Base-by-base conservation (phyloP, 2,113 vertebrate species). In the Bujurquina vittata region DNA sequence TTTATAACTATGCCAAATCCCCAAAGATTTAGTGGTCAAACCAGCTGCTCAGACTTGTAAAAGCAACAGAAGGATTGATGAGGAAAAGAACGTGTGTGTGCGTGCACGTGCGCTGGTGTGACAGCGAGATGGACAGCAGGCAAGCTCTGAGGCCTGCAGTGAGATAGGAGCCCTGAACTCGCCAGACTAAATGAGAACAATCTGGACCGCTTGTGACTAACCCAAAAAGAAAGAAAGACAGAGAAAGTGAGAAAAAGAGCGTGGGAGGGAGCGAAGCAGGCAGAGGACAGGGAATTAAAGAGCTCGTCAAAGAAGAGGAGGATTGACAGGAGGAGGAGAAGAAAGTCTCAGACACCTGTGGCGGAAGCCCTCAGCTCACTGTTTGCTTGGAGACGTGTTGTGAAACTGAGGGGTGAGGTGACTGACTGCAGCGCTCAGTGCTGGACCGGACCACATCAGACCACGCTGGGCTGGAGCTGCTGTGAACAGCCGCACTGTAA, bases 41-140 rank as follows among this genome's bases (percentile, higher is more conserved):
- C 88, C 72, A 93, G 91, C 92, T 96, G 96, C 95, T 95, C 86
- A 61, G 82, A 90, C 94, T 92, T 93, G 93, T 90, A 91, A 92
- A 93, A 92, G 85, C 46, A 49, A 49, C 73, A 88, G 84, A 40
- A 80, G 84, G 85, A 91, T 59, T 89, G 90, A 91, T 86, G 90
- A 86, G 84, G 88, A 93, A 87, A 85, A 79, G 69, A 80, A 20
- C 37, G 37, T 35, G 35, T 35, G 35, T 35, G 35, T 35, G 35
- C 9, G 35, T 35, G 33, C 7, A 6, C 1, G 7, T 33, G 33
- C 43, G 14, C 17, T 52, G 84, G 81, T 88, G 89, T 90, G 82
- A 92, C 57, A 73, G 52, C 33, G 81, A 79, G 72, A 86, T n/a
- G 23, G 88, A 80, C 89, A 86, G 84, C 63, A 33, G 65, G 80